These are phyloP conservation scores for Stylophora pistillata DNA, from an alignment of 64 coral and sea anemone species.

Conservation along the genomic window DNA sequence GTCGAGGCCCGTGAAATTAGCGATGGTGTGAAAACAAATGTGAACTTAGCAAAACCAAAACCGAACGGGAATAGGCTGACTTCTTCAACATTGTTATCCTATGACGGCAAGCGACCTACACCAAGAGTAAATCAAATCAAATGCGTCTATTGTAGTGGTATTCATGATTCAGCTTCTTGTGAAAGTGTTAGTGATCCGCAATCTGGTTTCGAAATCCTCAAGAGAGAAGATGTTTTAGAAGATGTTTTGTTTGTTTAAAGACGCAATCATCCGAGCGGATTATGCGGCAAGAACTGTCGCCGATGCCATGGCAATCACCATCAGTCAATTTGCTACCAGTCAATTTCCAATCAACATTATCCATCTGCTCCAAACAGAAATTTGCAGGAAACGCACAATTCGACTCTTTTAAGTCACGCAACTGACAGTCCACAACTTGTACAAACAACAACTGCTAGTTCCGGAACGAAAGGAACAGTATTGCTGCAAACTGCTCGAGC, in stretches of 20 bases:
- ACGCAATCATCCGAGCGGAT: background rate
- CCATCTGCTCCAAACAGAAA: too few species aligned
- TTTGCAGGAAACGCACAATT: background rate
- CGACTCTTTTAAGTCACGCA: background rate
- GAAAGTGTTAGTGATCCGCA: background rate
- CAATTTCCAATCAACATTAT: background rate
- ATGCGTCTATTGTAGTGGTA: background rate
- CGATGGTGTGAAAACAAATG: too few species aligned
- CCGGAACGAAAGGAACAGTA: background rate
- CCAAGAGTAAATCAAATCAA: background rate
- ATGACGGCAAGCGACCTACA: too few species aligned
- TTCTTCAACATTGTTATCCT: background rate
- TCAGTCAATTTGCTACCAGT: constrained; percentile 28
- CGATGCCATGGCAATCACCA: constrained; percentile 1
- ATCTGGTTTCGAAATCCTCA: constrained; percentile 4
- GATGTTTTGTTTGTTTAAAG: constrained; percentile 11
- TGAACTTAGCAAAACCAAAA: too few species aligned
- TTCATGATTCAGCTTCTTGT: constrained; percentile 19
- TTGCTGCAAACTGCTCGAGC: constrained; percentile 61
- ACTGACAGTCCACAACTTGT: background rate
- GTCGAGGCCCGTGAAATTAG: too few species aligned
- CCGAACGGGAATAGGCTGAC: too few species aligned
- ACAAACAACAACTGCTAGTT: background rate
- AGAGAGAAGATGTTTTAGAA: background rate
- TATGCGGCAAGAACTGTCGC: constrained; percentile 11